A percentile compares a stretch with the other conserved stretches of the same genome.
These are phyloP conservation scores for Thera obeliscata DNA, from an alignment of 2,888 invertebrate species.

Conservation along the genomic window DNA sequence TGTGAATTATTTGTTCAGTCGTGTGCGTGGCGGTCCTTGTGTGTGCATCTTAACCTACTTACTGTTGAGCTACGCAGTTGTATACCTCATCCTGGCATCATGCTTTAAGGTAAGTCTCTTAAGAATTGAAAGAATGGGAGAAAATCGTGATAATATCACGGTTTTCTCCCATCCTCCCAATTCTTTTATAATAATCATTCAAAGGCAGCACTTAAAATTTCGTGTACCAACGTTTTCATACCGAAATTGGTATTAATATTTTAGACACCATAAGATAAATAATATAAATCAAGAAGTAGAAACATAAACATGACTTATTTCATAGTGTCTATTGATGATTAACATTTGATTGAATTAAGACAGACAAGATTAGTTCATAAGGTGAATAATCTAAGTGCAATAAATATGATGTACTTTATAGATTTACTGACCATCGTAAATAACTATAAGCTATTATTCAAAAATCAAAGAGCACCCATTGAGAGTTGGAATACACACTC, in stretches of 20 bases:
- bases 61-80: constrained; percentile 7
- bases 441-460: background rate
- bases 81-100: background rate
- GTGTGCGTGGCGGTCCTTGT: constrained; percentile 36
- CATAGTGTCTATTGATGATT: too few relatives aligned
- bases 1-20: constrained; percentile 69
- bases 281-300: too few relatives aligned
- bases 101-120: background rate
- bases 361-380: background rate
- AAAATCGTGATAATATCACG: too few relatives aligned
- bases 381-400: background rate
- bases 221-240: too few relatives aligned
- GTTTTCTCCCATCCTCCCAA: too few relatives aligned
- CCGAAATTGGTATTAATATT: too few relatives aligned
- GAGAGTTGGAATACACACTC: background rate
- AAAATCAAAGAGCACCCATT: background rate
- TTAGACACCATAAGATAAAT: too few relatives aligned
- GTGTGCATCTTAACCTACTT: constrained; percentile 62
- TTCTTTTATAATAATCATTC: too few relatives aligned
- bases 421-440: background rate
- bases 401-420: background rate
- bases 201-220: too few relatives aligned
- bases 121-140: too few relatives aligned
- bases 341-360: background rate
- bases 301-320: too few relatives aligned